These are phyloP conservation scores for Apamea epomidion DNA, from an alignment of 2,888 invertebrate genomes.

Conservation along the genomic window DNA sequence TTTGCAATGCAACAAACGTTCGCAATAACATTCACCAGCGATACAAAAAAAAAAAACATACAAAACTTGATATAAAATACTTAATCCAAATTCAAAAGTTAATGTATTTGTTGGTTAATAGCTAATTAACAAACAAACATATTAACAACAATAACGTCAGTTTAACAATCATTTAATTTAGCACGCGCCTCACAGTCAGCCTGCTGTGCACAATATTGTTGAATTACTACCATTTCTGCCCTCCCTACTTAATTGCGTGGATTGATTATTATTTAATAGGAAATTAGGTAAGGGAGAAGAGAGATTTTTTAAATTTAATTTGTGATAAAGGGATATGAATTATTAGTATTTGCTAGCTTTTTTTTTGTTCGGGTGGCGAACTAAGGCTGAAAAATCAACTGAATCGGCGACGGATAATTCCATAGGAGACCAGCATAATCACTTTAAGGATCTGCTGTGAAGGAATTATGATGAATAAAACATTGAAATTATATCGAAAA, in stretches of 20 bases:
- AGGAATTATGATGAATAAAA: no score
- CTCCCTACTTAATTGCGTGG: slow-evolving; percentile 13
- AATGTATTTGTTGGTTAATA: slow-evolving; percentile 11
- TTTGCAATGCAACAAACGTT: no score
- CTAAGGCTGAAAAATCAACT: not conserved
- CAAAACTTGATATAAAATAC: no score
- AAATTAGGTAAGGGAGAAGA: not conserved
- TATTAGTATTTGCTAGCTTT: no score
- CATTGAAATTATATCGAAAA: no score
- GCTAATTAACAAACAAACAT: slow-evolving; percentile 16
- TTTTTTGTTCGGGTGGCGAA: no score
- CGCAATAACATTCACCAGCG: no score
- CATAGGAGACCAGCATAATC: no score
- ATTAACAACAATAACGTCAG: slow-evolving; percentile 15
- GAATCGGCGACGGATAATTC: not conserved
- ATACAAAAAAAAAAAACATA: no score
- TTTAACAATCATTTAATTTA: slow-evolving; percentile 35
- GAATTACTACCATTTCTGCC: slow-evolving; percentile 55
- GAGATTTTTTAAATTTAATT: not conserved
- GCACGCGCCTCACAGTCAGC: slow-evolving; percentile 55
- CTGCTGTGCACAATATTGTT: slow-evolving; percentile 58
- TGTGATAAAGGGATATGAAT: not conserved
- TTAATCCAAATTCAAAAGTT: not conserved
- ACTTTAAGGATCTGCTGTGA: no score
- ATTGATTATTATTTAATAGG: slow-evolving; percentile 47